Percentiles rank a stretch among this genome's conserved stretches.
phyloP scores from a whole-genome alignment of 2,888 invertebrate species.

The Omphaloscelis lunosa region DNA sequence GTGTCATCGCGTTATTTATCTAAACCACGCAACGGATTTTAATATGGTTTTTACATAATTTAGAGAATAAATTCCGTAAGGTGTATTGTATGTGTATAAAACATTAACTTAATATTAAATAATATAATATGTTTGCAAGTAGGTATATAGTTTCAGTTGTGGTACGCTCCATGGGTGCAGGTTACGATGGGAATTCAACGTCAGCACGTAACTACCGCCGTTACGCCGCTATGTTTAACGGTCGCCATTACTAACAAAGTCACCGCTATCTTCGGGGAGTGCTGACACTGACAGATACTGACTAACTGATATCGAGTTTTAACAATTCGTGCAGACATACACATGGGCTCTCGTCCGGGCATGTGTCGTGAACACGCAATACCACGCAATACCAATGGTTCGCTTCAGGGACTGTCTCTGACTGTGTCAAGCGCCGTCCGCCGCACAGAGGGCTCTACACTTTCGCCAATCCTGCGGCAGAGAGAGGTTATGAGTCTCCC shows the following conservation, averaged over 20 bases:
- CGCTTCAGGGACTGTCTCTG: neutral
- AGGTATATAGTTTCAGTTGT: neutral
- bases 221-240: conserved; percentile 9
- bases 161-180: neutral
- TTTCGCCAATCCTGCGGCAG: neutral
- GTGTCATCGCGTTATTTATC: too few relatives aligned
- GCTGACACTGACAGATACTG: neutral
- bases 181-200: neutral
- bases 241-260: conserved; percentile 12
- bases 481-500: neutral
- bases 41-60: too few relatives aligned
- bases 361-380: neutral
- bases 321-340: neutral
- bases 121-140: too few relatives aligned
- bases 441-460: neutral
- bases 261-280: neutral
- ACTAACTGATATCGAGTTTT: neutral
- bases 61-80: too few relatives aligned
- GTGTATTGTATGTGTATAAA: too few relatives aligned
- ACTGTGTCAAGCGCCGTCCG: neutral
- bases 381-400: too few relatives aligned
- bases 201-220: neutral
- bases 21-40: too few relatives aligned
- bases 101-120: too few relatives aligned
- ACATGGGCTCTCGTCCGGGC: neutral